phyloP scores from a whole-genome alignment of 2,797 vertebrate genomes.

The Prunella strophiata region DNA sequence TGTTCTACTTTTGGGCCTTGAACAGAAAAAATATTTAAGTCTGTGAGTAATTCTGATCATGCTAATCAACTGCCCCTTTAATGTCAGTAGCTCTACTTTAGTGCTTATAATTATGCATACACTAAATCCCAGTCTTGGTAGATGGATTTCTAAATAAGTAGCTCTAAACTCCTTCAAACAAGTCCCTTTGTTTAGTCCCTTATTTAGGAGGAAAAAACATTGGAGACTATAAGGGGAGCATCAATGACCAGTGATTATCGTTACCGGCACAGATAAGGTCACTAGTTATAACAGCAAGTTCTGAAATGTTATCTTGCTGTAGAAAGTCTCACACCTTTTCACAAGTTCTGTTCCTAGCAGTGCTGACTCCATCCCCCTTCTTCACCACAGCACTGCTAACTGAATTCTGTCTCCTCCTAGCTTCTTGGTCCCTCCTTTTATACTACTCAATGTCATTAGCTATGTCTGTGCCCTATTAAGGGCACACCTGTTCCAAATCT shows the following conservation, averaged over 20 bases:
- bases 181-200: neutral
- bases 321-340: too few species aligned
- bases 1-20: neutral
- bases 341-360: too few species aligned
- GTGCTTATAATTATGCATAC: neutral
- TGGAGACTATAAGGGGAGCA: neutral
- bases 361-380: too few species aligned
- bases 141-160: neutral
- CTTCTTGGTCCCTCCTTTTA: too few species aligned
- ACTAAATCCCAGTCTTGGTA: neutral
- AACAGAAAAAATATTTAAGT: conserved; percentile 12
- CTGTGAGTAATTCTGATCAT: neutral
- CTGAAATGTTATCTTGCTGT: too few species aligned
- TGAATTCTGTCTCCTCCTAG: too few species aligned
- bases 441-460: too few species aligned
- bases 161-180: neutral
- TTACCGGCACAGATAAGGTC: too few species aligned
- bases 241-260: neutral
- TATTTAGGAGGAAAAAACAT: neutral
- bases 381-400: too few species aligned
- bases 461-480: too few species aligned
- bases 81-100: neutral
- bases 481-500: too few species aligned
- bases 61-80: conserved; percentile 1
- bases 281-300: too few species aligned